These are phyloP conservation scores for Phyllostomus discolor DNA, from an alignment of 2,113 vertebrate genomes.

Conservation along the genomic window DNA sequence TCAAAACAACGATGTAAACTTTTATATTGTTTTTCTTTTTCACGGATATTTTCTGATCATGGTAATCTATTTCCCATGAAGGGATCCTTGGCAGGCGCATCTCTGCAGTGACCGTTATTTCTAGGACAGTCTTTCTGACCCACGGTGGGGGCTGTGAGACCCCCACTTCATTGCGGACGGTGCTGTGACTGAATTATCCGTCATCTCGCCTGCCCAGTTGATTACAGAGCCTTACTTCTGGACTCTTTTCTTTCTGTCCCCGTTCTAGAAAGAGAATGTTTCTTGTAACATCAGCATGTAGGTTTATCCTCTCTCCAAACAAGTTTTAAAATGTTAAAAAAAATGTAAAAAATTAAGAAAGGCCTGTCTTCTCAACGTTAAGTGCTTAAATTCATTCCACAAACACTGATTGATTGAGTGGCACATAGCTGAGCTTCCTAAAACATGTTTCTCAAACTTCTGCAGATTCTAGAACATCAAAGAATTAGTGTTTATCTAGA, in stretches of 20 bases:
- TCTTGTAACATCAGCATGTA: neutral
- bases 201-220: conserved; percentile 56
- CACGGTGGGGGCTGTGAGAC: conserved; percentile 58
- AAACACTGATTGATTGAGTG: neutral
- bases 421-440: conserved; percentile 12
- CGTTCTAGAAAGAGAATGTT: conserved; percentile 57
- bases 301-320: conserved; percentile 5
- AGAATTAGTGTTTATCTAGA: conserved; percentile 8
- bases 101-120: conserved; percentile 72
- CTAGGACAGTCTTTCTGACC: conserved; percentile 66
- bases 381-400: neutral
- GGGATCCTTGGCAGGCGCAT: conserved; percentile 72
- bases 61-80: conserved; percentile 65
- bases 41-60: conserved; percentile 70
- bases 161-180: conserved; percentile 73
- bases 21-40: conserved; percentile 68
- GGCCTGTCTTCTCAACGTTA: conserved; percentile 10
- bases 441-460: neutral
- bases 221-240: conserved; percentile 72
- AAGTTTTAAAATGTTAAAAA: neutral
- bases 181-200: conserved; percentile 78
- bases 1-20: conserved; percentile 44
- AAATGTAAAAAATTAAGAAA: neutral
- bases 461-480: neutral
- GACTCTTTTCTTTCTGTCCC: conserved; percentile 82